phyloP scores from a whole-genome alignment of 2,888 invertebrate species.

The Lysandra bellargus region DNA sequence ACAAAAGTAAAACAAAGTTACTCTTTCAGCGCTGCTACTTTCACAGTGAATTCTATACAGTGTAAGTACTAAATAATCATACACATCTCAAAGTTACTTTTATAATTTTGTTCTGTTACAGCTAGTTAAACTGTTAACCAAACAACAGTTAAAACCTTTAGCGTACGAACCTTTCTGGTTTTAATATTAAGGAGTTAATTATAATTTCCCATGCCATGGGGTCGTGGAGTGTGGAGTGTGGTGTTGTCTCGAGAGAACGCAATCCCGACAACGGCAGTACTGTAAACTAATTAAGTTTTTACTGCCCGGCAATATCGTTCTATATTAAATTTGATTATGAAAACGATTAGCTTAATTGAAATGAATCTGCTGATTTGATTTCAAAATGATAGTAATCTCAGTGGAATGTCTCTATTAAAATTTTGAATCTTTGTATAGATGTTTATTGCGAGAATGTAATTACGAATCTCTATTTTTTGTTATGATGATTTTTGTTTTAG shows the following conservation, averaged over 20 bases:
- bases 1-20: too few relatives aligned
- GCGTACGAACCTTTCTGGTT: not conserved
- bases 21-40: too few relatives aligned
- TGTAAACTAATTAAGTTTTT: conserved; percentile 22
- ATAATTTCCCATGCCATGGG: not conserved
- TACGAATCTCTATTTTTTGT: too few relatives aligned
- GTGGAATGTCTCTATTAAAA: not conserved
- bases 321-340: not conserved
- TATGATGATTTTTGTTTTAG: too few relatives aligned
- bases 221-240: not conserved
- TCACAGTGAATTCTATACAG: too few relatives aligned
- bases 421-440: too few relatives aligned
- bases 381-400: not conserved
- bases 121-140: not conserved
- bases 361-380: not conserved
- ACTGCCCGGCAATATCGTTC: conserved; percentile 4
- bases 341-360: not conserved
- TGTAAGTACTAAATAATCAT: too few relatives aligned
- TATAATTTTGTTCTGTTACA: too few relatives aligned
- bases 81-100: too few relatives aligned
- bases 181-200: conserved; percentile 5
- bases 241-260: not conserved
- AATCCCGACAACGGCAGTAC: not conserved
- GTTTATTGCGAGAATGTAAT: too few relatives aligned
- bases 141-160: not conserved